Evolutionary conservation across 2,888 invertebrate species (phyloP), one percentile per base, ranked within the genome.

Genomic region (Clunio marinus): DNA sequence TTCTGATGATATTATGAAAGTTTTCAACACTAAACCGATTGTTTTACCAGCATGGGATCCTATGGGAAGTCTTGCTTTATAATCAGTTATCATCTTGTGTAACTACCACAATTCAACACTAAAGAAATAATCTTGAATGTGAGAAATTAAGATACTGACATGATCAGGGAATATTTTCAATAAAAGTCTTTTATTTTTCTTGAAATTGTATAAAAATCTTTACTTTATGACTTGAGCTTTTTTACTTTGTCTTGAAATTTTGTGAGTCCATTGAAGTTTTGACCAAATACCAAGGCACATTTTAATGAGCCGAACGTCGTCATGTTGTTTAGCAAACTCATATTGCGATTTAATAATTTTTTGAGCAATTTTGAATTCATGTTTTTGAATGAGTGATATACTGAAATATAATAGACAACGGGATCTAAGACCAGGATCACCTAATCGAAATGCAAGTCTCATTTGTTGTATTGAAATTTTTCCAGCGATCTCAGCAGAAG

Each of bases 221-320:
- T 20, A 37, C 7, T 35, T 25, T 22, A 37, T 67, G 8, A 59
- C 60, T 22, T 46, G 24, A 17, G 13, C 24, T 46, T 22, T 63
- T 62, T 60, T 69, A 24, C 41, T 68, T 41, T 58, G 17, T 59
- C 51, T 45, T 8, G 25, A 10, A 15, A 59, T 41, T 10, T 62
- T 32, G 46, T 72, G 70, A 2, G 68, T 58, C 68, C 76, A 79
- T 72, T 85, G 85, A 28, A 93, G 78, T 74, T 92, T 92, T 0
- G 88, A 83, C 93, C 93, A 93, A 69, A 94, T 88, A 46, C 94
- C 94, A 71, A 84, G 83, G 75, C 93, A 93, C 93, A 94, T 94
- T 71, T 85, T 84, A 59, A 86, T 79, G 59, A 93, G 80, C 60
- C 88, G 81, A 63, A 58, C 70, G 25, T 78, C 73, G 3, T 71